These are phyloP conservation scores for Mythimna ferrago DNA, from an alignment of 2,888 invertebrate genomes.

Conservation along the genomic window DNA sequence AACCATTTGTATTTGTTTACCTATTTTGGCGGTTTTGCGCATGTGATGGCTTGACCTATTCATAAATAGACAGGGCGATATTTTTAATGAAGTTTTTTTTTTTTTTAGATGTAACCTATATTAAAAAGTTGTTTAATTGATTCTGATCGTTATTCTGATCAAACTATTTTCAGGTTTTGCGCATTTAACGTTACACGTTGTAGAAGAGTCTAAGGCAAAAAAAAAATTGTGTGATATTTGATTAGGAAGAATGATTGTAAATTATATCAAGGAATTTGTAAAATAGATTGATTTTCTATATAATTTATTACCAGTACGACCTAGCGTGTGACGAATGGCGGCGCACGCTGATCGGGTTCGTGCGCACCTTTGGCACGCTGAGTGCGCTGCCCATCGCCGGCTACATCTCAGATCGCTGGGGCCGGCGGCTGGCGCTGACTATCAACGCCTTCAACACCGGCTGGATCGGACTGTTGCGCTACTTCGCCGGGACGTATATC, in stretches of 20 bases:
- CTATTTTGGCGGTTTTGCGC: too few species aligned
- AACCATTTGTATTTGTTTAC: too few species aligned
- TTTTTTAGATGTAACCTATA: too few species aligned
- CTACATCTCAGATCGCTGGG: slow-evolving; percentile 93
- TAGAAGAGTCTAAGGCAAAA: not conserved
- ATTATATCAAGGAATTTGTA: too few species aligned
- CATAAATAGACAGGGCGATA: too few species aligned
- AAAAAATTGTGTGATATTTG: not conserved
- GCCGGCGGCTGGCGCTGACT: slow-evolving; percentile 91
- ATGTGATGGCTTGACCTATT: too few species aligned
- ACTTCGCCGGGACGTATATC: slow-evolving; percentile 91
- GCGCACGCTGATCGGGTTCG: slow-evolving; percentile 93
- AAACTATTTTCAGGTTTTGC: too few species aligned
- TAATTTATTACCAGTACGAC: slow-evolving; percentile 86
- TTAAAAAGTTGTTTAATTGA: too few species aligned
- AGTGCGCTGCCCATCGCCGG: slow-evolving; percentile 93
- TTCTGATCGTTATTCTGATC: too few species aligned
- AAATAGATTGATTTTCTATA: not conserved
- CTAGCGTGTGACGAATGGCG: slow-evolving; percentile 93
- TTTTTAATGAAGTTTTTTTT: too few species aligned
- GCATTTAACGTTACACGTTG: too few species aligned
- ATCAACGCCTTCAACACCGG: slow-evolving; percentile 91
- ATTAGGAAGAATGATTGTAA: too few species aligned
- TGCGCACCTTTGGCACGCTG: slow-evolving; percentile 93
- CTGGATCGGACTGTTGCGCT: slow-evolving; percentile 91